Evolutionary conservation across 2,888 invertebrate genomes (phyloP).

Genomic region (Amphipoea oculea): DNA sequence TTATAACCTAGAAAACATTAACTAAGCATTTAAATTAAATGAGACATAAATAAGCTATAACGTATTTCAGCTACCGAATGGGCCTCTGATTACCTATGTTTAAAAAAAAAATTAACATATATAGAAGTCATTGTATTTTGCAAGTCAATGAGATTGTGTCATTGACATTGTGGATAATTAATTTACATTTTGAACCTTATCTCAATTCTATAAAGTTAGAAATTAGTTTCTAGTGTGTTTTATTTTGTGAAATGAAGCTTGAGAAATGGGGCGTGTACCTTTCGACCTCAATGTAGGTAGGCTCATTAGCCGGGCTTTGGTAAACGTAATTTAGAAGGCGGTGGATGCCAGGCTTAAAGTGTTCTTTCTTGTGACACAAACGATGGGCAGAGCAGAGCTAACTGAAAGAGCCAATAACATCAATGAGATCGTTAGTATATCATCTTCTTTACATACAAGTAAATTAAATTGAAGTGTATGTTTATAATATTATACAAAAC

Average conservation of each 20-base stretch:
- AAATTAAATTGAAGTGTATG: too few relatives aligned
- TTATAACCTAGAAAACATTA: background rate
- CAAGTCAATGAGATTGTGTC: conserved; percentile 36
- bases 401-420: too few relatives aligned
- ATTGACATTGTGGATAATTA: conserved; percentile 26
- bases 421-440: too few relatives aligned
- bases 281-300: background rate
- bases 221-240: background rate
- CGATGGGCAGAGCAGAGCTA: too few relatives aligned
- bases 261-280: background rate
- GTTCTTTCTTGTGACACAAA: background rate
- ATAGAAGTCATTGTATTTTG: conserved; percentile 45
- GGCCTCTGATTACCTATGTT: background rate
- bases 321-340: background rate
- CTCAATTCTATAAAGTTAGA: background rate
- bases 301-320: background rate
- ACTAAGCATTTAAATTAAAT: background rate
- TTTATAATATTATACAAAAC: too few relatives aligned
- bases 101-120: conserved; percentile 32
- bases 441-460: too few relatives aligned
- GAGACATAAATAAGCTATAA: background rate
- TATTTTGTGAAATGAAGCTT: background rate
- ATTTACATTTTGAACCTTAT: conserved; percentile 3
- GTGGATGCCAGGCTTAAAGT: background rate
- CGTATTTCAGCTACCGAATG: background rate